Percentiles rank a stretch among this genome's conserved stretches.
These are phyloP conservation scores for Dicaeum eximium DNA, from an alignment of 2,113 vertebrate genomes.

Conservation along the genomic window DNA sequence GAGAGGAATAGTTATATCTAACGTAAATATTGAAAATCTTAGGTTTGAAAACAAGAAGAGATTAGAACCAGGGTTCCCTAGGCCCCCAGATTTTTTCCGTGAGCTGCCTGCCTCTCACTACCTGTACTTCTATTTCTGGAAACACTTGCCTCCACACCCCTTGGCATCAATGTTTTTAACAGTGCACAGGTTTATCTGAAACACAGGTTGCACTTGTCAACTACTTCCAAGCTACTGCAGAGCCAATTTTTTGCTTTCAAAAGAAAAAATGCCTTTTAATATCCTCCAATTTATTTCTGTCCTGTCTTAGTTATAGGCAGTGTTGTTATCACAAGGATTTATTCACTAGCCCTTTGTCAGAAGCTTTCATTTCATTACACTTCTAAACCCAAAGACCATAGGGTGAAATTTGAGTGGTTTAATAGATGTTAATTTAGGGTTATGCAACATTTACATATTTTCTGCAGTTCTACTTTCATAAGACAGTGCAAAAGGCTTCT, in stretches of 20 bases:
- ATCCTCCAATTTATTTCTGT: neutral
- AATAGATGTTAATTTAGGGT: neutral
- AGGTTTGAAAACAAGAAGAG: neutral
- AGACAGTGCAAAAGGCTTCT: neutral
- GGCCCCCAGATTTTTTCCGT: neutral
- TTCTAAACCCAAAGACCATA: neutral
- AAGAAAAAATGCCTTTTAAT: neutral
- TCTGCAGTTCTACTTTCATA: neutral
- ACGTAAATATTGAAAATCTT: neutral
- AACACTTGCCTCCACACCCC: neutral
- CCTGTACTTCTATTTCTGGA: neutral
- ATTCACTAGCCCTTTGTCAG: neutral
- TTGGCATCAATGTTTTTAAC: neutral
- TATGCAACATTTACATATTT: neutral
- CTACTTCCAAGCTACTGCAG: neutral
- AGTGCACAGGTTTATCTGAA: neutral
- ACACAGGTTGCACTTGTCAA: neutral
- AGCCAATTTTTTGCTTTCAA: neutral
- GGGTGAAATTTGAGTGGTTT: neutral
- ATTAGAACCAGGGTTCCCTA: neutral
- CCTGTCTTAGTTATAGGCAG: neutral
- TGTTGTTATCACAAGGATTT: neutral
- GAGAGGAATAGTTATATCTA: neutral
- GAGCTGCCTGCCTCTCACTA: neutral
- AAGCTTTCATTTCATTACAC: neutral